Evolutionary conservation across 2,113 vertebrate genomes (phyloP), one percentile per base, ranked within the genome.

Genomic region (Microcebus griseorufus): DNA sequence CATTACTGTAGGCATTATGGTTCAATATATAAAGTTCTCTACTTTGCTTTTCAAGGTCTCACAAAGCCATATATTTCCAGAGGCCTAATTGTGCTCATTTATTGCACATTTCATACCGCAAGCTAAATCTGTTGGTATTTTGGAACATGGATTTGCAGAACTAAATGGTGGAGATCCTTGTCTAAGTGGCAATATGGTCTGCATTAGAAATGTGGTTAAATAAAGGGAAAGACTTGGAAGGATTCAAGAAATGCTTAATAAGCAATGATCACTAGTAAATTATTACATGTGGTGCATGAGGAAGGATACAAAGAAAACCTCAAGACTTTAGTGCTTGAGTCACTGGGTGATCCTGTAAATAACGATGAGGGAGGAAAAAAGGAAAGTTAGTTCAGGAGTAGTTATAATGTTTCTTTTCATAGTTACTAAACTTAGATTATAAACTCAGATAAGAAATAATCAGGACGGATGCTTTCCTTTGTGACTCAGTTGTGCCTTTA

Each of bases 81-180:
- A 58, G n/a, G 20, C 10, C 39, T 70, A 85, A 39, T 58, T 64
- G n/a, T 88, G 9, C 86, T 86, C 37, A 85, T 42, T 81, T 80
- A 73, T 5, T 37, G 14, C 32, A 73, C 18, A 53, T 73, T 93
- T 84, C 16, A 82, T 73, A 87, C 78, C 9, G 72, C 9, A 78
- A 91, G 39, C 3, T 73, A 93, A 84, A 70, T 58, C 9, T 18
- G 6, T 23, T 96, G 53, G 23, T 88, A 9, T 72, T 91, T 88
- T 95, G 6, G 34, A 90, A 94, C 32, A 39, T 82, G 29, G 76
- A 76, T 67, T 95, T 88, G 32, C 92, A 84, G 86, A 83, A 32
- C 9, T 32, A 45, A 23, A 53, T 73, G 9, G 9, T 69, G 5
- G 9, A 87, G 23, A 67, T 51, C 25, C 10, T 86, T n/a, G 10